Percentiles rank a stretch among this genome's conserved stretches.
phyloP scores from a whole-genome alignment of 2,113 vertebrate species.

The Smithornis capensis region DNA sequence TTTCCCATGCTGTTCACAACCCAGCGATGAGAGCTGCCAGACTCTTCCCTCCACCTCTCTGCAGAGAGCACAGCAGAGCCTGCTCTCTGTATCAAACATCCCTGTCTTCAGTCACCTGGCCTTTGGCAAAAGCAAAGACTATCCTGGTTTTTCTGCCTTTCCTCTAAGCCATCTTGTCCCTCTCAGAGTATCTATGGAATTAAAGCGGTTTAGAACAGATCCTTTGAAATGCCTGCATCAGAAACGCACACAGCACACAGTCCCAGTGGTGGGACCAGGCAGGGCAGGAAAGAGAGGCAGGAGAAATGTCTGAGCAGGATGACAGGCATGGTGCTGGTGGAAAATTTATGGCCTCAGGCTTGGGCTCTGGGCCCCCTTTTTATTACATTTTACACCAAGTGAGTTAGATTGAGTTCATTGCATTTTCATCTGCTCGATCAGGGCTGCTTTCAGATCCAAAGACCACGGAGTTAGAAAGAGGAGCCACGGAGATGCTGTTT shows the following conservation, averaged over 20 bases:
- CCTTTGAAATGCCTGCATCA: neutral
- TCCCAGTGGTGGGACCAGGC: neutral
- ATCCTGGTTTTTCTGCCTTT: neutral
- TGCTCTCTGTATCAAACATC: neutral
- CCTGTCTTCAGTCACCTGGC: neutral
- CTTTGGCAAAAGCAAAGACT: neutral
- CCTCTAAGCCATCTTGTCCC: neutral
- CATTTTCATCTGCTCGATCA: neutral
- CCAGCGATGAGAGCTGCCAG: neutral
- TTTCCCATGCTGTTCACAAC: neutral
- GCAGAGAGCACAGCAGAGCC: neutral
- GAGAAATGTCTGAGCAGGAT: neutral
- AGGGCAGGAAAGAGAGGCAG: neutral
- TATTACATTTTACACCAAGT: neutral
- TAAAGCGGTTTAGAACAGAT: neutral
- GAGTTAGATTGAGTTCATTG: neutral
- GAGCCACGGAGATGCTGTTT: neutral
- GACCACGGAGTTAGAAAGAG: neutral
- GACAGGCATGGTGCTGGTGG: neutral
- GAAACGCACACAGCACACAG: neutral
- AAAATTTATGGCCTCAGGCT: constrained; percentile 3
- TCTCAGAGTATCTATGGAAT: neutral
- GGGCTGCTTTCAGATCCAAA: neutral
- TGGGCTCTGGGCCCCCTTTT: neutral
- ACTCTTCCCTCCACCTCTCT: neutral